Base-by-base conservation (phyloP, 1,140 invertebrate species). In the Camponotus floridanus region DNA sequence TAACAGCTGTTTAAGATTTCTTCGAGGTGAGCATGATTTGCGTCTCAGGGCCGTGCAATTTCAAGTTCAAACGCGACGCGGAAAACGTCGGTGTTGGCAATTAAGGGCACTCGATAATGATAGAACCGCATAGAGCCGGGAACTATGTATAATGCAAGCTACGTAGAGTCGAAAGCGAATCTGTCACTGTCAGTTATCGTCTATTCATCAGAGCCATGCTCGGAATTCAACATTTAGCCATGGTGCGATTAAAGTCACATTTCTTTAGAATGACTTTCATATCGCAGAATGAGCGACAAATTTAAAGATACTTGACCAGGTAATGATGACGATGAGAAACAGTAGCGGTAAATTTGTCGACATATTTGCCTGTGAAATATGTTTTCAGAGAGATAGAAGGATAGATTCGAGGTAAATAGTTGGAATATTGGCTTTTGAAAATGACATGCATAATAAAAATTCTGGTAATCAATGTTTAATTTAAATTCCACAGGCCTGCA, bases 21-120 rank as follows among this genome's bases (percentile, higher is more conserved):
- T 59, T 68, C 64, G 51, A 45, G 74, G 31, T 36, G 48, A 88
- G 61, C 87, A 90, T 88, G 87, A 90, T 91, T 91, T 85, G 90
- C 90, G 71, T 87, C 68, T 90, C 85, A 85, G 81, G 86, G 57
- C 65, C 85, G 33, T 64, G 74, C 76, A 85, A 59, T 81, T 91
- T 87, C 85, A 91, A 91, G 89, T 91, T 91, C 89, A 91, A 87
- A 88, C 78, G 70, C 84, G 61, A 21, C 57, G 42, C 65, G 42
- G 21, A 26, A 9, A 71, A 85, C 78, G 61, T 51, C 68, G 33
- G 65, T 74, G 73, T 55, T 80, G 59, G 89, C 88, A 90, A 90
- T 90, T 90, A 90, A 90, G 88, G 89, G 73, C 83, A 86, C 81
- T 90, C 88, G 89, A 90, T 90, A 90, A 90, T 86, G 86, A 90